A percentile compares a stretch with the other conserved stretches of the same genome.
phyloP scores from a whole-genome alignment of 2,113 vertebrate species.

The Falcunculus frontatus region DNA sequence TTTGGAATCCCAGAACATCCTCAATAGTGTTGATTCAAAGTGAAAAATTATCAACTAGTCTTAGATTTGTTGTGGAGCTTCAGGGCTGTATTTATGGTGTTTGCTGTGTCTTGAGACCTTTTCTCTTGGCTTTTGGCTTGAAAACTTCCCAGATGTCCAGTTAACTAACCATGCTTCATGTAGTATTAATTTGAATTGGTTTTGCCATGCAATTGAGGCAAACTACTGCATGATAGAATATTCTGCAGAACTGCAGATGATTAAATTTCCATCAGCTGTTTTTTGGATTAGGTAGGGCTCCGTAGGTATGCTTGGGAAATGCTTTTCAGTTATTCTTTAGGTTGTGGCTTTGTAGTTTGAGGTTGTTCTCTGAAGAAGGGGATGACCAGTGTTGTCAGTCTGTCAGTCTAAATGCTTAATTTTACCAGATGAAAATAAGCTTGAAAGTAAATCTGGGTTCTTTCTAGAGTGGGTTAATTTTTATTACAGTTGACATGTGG shows the following conservation, averaged over 20 bases:
- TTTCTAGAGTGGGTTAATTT: background rate
- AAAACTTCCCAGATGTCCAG: background rate
- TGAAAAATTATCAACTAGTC: background rate
- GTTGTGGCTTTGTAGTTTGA: background rate
- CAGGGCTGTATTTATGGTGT: background rate
- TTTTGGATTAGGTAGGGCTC: background rate
- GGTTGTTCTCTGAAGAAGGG: background rate
- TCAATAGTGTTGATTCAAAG: background rate
- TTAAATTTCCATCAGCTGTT: background rate
- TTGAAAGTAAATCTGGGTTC: background rate
- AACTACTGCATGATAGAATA: background rate
- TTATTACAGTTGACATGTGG: background rate
- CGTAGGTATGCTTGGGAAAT: background rate
- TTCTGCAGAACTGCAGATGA: background rate
- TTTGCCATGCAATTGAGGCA: background rate
- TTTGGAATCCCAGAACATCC: background rate
- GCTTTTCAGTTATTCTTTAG: background rate
- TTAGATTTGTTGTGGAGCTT: background rate
- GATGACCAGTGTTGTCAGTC: background rate
- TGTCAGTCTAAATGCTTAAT: background rate
- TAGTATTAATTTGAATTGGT: background rate
- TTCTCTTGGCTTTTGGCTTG: background rate
- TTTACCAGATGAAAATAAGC: background rate
- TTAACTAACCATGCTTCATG: background rate
- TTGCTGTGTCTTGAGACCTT: background rate